phyloP scores from a whole-genome alignment of 2,797 vertebrate genomes.

The Arrhamphus sclerolepis region DNA sequence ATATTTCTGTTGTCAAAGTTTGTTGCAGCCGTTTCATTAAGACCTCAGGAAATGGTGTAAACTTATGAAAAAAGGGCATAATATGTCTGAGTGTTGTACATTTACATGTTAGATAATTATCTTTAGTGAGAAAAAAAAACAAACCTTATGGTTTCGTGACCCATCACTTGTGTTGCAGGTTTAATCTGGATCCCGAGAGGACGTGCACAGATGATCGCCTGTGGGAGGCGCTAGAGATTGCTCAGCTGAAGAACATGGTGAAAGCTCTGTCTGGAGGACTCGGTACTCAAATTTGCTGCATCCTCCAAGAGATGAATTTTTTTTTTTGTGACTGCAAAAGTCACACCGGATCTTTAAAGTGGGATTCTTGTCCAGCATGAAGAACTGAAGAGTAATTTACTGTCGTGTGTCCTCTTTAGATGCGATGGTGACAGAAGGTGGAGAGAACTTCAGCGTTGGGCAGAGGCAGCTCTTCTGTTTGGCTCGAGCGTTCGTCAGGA shows the following conservation, averaged over 20 bases:
- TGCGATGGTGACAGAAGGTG: conserved; percentile 93
- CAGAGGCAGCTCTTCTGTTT: conserved; percentile 97
- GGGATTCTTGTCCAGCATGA: no score
- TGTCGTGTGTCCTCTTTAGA: conserved; percentile 72
- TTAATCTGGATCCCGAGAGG: conserved; percentile 95
- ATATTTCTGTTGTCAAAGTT: no score
- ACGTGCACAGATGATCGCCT: conserved; percentile 94
- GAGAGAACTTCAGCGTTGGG: conserved; percentile 97
- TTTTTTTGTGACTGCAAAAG: not conserved
- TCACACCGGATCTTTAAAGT: no score
- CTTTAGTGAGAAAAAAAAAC: no score
- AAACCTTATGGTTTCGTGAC: no score
- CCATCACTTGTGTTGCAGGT: conserved; percentile 73
- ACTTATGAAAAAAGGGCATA: no score
- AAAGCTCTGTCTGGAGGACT: conserved; percentile 93
- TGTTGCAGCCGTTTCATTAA: no score
- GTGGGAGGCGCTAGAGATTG: conserved; percentile 98
- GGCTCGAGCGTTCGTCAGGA: conserved; percentile 94
- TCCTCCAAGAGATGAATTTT: not conserved
- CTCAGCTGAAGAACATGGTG: conserved; percentile 98
- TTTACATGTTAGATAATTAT: no score
- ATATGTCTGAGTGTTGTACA: no score
- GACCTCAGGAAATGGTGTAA: no score
- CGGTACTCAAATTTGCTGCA: conserved; percentile 68
- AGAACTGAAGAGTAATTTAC: no score